Conservation (phyloP, 1,140 invertebrate genomes). For the Triops cancriformis region DNA sequence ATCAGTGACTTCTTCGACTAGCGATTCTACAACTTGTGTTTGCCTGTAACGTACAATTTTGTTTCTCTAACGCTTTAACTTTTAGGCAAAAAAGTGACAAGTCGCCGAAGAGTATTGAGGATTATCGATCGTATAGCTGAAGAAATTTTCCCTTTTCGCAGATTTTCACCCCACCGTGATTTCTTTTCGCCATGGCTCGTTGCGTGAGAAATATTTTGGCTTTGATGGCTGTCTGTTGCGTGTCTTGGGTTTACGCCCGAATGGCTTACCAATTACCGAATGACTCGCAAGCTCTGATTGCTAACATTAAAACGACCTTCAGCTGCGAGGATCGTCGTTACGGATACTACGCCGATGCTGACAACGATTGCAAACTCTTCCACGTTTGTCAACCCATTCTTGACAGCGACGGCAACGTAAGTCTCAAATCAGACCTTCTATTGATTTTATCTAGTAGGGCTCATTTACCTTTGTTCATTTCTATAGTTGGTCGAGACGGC, state of each 20-base stretch:
- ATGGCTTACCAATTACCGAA: slow-evolving; percentile 32
- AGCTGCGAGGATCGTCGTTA: slow-evolving; percentile 35
- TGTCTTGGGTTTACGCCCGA: slow-evolving; percentile 2
- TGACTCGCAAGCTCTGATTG: slow-evolving; percentile 33
- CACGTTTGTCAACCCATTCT: slow-evolving; percentile 37
- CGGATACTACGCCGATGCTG: slow-evolving; percentile 40
- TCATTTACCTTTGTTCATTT: too few species aligned
- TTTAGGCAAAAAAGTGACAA: neutral
- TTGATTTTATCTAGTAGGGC: too few species aligned
- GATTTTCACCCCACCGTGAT: neutral
- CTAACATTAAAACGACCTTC: slow-evolving; percentile 33
- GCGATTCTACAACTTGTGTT: neutral
- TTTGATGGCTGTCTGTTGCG: slow-evolving; percentile 16
- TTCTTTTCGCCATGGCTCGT: neutral
- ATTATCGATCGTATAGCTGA: neutral
- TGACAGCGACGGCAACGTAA: slow-evolving; percentile 30
- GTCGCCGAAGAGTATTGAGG: neutral
- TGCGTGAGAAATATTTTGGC: neutral
- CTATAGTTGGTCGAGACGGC: slow-evolving; percentile 25
- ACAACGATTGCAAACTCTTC: slow-evolving; percentile 40
- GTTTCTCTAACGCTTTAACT: neutral
- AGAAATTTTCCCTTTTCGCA: neutral
- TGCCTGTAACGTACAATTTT: neutral
- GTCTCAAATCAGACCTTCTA: too few species aligned
- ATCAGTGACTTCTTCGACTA: neutral